Base-by-base conservation (phyloP, 1,140 invertebrate genomes). In the Drosophila subobscura region DNA sequence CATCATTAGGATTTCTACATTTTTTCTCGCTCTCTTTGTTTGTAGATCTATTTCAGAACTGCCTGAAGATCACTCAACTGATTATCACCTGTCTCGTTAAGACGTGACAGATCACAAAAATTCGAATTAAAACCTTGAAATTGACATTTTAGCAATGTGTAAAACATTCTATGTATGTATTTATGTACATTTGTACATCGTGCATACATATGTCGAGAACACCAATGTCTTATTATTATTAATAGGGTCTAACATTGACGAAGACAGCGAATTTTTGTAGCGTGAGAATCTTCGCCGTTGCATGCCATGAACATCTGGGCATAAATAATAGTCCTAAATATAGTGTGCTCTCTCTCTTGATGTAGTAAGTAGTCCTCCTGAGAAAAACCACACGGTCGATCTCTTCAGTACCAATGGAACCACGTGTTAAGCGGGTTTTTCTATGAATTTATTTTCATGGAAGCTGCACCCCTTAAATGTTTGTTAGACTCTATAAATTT, bases 391-490 rank as follows among this genome's bases (percentile, higher is more conserved):
- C 50, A 52, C 65, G 54, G 79, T 47, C 77, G 71, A 75, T 75
- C 79, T 75, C 65, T 76, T 78, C 37, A 46, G 10, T 49, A 20
- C 16, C 16, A 59, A 33, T 22, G 2, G 46, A 45, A 78, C 73
- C 79, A 83, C 79, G 71, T 83, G 79, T 71, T 75, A 50, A 5
- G 4, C n/a, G 29, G 6, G 49, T 42, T 33, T 50, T 27, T 23
- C 25, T n/a, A 4, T 10, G 23, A 14, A 49, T 50, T 65, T 42
- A 64, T 50, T 22, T 64, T 22, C 33, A 20, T 41, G 29, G 2
- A 51, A 16, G 2, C 25, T 20, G 14, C 45, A 44, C 16, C 27
- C 8, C 3, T 22, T 22, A 14, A 46, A 25, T 16, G 22, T 40
- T 68, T 56, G 33, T 42, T 5, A 5, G 33, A 20, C 4, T 20